Base-by-base conservation (phyloP, 2,797 vertebrate species). In the Diglossa cyanea region DNA sequence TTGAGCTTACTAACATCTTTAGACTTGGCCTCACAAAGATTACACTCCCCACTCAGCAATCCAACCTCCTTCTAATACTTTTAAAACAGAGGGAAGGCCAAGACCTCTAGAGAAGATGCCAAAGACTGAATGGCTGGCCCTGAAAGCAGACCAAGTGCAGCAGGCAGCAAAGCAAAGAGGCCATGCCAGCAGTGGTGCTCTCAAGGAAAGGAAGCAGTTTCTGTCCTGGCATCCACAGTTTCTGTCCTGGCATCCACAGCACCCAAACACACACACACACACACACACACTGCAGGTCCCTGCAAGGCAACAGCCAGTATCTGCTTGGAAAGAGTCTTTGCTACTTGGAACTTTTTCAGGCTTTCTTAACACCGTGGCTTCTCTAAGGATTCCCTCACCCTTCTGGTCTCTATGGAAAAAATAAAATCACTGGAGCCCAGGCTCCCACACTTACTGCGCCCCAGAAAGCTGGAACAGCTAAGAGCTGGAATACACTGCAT, bases 1-100 rank as follows among this genome's bases (percentile, higher is more conserved):
- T 96, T 94, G 89, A 94, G 85, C 70, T 91, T 66, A 83, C 89
- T 58, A 91, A 90, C 89, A 53, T 93, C 91, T 92, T 96, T 87
- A 96, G 89, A 84, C 72, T 86, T 75, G 14, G 89, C 66, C 78
- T 94, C 70, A 92, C 91, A 96, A 78, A 84, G 94, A 93, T 94
- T 90, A 83, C 5, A 11, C 55, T 87, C 37, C 62, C 54, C 44
- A 39, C 79, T 91, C 89, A 75, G 93, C 93, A 94, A 95, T 93
- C 94, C 87, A 91, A n/a, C 48, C 68, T 91, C 81, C 72, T 85
- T n/a, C 89, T 92, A 94, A 95, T 77, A 91, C 95, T 91, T 91
- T 70, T 83, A 91, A 88, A 93, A 89, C 91, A 94, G 78, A 95
- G 26, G 54, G 61, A 72, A 93, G 95, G 96, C 68, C 94, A 72